Evolutionary conservation across 2,888 invertebrate genomes (phyloP).

Genomic region (Drosophila sordidula): DNA sequence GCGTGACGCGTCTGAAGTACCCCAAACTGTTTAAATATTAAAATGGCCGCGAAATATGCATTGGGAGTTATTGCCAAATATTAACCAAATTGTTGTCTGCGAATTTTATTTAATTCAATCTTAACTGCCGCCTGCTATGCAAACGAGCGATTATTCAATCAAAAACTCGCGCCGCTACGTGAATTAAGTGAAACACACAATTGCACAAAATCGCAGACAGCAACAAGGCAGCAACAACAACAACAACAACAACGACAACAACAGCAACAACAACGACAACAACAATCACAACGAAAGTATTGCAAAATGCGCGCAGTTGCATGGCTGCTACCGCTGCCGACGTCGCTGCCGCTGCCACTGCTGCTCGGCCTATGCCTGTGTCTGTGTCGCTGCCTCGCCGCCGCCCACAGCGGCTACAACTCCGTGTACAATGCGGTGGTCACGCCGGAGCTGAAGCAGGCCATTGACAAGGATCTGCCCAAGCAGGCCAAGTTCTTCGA

Average conservation of each 20-base stretch:
- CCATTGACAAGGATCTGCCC: slow-evolving; percentile 83
- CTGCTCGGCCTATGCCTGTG: slow-evolving; percentile 26
- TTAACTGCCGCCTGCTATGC: slow-evolving; percentile 60
- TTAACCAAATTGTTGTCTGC: slow-evolving; percentile 29
- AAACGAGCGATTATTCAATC: slow-evolving; percentile 79
- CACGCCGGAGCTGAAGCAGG: slow-evolving; percentile 77
- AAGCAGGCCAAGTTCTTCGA: slow-evolving; percentile 89
- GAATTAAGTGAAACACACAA: slow-evolving; percentile 75
- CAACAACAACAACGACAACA: slow-evolving; percentile 11
- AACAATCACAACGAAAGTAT: slow-evolving; percentile 62
- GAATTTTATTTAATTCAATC: slow-evolving; percentile 60
- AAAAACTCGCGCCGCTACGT: slow-evolving; percentile 74
- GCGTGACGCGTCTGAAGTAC: slow-evolving; percentile 30
- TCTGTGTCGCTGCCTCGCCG: slow-evolving; percentile 21
- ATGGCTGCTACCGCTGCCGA: slow-evolving; percentile 47
- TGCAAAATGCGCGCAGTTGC: slow-evolving; percentile 71
- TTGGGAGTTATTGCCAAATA: slow-evolving; percentile 46
- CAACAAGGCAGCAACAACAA: slow-evolving; percentile 31
- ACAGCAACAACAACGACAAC: slow-evolving; percentile 24
- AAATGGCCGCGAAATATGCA: slow-evolving; percentile 46
- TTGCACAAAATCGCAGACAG: slow-evolving; percentile 70
- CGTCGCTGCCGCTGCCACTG: slow-evolving; percentile 26
- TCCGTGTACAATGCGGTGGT: slow-evolving; percentile 82
- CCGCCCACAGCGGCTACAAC: slow-evolving; percentile 77
- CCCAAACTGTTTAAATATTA: slow-evolving; percentile 33